A percentile compares a stretch with the other conserved stretches of the same genome.
These are phyloP conservation scores for Amphilophus citrinellus DNA, from an alignment of 2,113 vertebrate genomes.

Conservation along the genomic window DNA sequence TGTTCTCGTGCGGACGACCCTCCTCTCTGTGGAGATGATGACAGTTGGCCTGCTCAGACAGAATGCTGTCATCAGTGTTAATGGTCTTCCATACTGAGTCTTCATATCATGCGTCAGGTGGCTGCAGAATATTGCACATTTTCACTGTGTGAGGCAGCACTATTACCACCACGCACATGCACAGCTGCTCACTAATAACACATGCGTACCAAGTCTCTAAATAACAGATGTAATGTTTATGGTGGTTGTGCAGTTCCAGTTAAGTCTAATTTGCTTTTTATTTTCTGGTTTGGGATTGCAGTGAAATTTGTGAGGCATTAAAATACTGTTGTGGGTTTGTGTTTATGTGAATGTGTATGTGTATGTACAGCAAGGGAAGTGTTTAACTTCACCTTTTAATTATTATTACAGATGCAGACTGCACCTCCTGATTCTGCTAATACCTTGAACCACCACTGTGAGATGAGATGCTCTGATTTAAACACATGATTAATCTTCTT, in stretches of 20 bases:
- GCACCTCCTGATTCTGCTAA: not conserved
- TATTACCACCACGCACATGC: not conserved
- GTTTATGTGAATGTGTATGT: not conserved
- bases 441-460: not conserved
- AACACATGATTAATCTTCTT: not conserved
- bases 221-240: slow-evolving; percentile 21
- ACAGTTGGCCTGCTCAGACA: not conserved
- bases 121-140: slow-evolving; percentile 59
- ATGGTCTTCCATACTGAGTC: slow-evolving; percentile 35
- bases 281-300: not conserved
- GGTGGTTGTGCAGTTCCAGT: not conserved
- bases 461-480: not conserved
- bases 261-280: not conserved
- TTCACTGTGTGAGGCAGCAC: slow-evolving; percentile 46
- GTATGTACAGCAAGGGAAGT: not conserved
- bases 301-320: not conserved
- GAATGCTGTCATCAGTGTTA: slow-evolving; percentile 31
- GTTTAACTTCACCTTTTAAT: not conserved
- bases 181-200: not conserved
- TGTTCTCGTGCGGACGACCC: not conserved
- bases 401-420: not conserved
- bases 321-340: not conserved
- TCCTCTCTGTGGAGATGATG: not conserved
- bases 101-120: slow-evolving; percentile 38
- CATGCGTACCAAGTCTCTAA: not conserved